A percentile compares a stretch with the other conserved stretches of the same genome.
These are phyloP conservation scores for Drosophila tropicalis DNA, from an alignment of 1,140 invertebrate species.

Conservation along the genomic window DNA sequence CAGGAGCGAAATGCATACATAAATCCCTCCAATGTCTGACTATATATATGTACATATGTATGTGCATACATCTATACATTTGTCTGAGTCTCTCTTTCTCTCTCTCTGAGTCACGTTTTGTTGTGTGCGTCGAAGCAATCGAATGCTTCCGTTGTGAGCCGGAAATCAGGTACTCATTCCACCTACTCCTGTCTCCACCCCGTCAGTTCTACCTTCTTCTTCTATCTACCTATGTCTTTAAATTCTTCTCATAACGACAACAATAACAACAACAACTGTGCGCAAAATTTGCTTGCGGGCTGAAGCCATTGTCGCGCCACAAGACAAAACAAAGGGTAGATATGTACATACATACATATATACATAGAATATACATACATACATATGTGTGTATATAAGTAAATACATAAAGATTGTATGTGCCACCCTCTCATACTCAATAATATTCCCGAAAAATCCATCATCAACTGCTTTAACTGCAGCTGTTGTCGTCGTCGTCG, in stretches of 20 bases:
- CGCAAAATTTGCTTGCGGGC: slow-evolving; percentile 33
- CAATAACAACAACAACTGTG: slow-evolving; percentile 29
- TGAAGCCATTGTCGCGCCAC: slow-evolving; percentile 42
- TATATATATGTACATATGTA: slow-evolving; percentile 1
- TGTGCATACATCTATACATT: too few relatives aligned
- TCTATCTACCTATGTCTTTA: slow-evolving; percentile 1
- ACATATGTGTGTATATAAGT: background rate
- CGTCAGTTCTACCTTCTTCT: background rate
- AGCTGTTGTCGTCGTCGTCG: background rate
- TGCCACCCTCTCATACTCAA: slow-evolving; percentile 1
- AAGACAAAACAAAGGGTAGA: slow-evolving; percentile 37
- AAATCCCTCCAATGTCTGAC: slow-evolving; percentile 9
- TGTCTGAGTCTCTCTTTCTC: slow-evolving; percentile 35
- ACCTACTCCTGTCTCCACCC: background rate
- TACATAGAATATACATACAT: background rate
- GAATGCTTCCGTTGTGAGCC: slow-evolving; percentile 75
- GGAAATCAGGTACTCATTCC: slow-evolving; percentile 73
- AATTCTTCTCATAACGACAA: slow-evolving; percentile 11
- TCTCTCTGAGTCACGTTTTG: slow-evolving; percentile 5
- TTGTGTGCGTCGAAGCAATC: slow-evolving; percentile 59
- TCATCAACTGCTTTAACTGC: slow-evolving; percentile 45
- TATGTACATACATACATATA: background rate
- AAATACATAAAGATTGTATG: background rate
- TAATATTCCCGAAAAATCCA: slow-evolving; percentile 32
- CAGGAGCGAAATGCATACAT: slow-evolving; percentile 41